These are phyloP conservation scores for Intellagama lesueurii DNA, from an alignment of 2,797 vertebrate species.

Conservation along the genomic window DNA sequence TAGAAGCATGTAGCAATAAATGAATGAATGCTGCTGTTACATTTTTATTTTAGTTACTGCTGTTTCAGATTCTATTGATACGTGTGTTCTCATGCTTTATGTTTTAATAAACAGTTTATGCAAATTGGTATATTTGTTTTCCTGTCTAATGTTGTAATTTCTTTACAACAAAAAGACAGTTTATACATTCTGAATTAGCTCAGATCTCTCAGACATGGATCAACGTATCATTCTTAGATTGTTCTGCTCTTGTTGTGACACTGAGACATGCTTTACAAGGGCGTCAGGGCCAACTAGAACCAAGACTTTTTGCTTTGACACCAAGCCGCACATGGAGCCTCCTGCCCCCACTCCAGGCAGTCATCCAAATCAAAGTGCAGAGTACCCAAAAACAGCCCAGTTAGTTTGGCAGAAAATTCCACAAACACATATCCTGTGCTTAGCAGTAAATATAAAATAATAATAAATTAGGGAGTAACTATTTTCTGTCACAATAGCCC, in stretches of 20 bases:
- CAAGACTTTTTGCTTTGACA: neutral
- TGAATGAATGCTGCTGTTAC: neutral
- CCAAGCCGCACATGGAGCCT: neutral
- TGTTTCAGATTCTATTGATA: neutral
- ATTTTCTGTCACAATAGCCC: neutral
- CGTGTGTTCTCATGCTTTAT: neutral
- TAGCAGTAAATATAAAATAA: neutral
- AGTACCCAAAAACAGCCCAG: no score
- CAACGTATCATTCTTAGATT: neutral
- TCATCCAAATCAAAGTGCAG: neutral
- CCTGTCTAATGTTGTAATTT: neutral
- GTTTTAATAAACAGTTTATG: constrained; percentile 10
- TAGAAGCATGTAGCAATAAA: constrained; percentile 4
- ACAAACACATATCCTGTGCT: neutral
- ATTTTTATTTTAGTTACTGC: constrained; percentile 24
- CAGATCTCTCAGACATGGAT: neutral
- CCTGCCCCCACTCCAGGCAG: no score
- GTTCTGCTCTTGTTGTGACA: neutral
- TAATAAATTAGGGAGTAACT: neutral
- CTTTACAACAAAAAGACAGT: neutral
- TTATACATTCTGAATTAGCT: neutral
- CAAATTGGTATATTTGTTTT: constrained; percentile 13
- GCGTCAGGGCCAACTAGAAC: neutral
- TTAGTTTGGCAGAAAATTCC: neutral
- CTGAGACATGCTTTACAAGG: neutral